These are phyloP conservation scores for Noctua comes DNA, from an alignment of 2,888 invertebrate genomes.

Conservation along the genomic window DNA sequence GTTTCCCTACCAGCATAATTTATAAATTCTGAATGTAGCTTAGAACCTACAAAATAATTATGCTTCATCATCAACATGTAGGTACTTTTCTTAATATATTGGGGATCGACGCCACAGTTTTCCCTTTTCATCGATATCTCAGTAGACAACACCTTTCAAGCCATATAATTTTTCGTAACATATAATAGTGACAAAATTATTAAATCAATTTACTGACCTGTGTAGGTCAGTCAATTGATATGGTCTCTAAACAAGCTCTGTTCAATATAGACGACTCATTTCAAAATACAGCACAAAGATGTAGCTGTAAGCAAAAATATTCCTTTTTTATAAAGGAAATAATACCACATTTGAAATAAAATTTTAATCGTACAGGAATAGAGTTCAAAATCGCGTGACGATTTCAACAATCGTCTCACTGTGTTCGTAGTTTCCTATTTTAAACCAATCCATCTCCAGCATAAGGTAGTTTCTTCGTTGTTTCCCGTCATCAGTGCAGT, in stretches of 20 bases:
- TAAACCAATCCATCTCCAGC: not conserved
- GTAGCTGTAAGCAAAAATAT: not conserved
- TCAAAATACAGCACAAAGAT: not conserved
- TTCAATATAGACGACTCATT: too few species aligned
- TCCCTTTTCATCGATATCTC: not conserved
- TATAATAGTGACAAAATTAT: not conserved
- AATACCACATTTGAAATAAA: not conserved
- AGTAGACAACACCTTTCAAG: not conserved
- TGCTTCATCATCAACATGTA: not conserved
- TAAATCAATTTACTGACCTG: not conserved
- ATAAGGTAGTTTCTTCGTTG: not conserved
- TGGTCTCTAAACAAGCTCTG: not conserved
- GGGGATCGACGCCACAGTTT: not conserved
- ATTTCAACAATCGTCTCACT: not conserved
- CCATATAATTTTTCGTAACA: not conserved
- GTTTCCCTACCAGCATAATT: too few species aligned
- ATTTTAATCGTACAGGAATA: not conserved
- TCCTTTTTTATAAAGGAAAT: not conserved
- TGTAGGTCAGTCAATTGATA: too few species aligned
- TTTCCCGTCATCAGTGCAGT: constrained; percentile 3
- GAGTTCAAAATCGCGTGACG: not conserved
- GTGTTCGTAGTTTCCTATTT: not conserved
- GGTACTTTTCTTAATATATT: too few species aligned
- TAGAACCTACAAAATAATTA: not conserved
- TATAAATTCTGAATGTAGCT: too few species aligned